Conservation (phyloP, 2,113 vertebrate species). For the Struthidea cinerea region DNA sequence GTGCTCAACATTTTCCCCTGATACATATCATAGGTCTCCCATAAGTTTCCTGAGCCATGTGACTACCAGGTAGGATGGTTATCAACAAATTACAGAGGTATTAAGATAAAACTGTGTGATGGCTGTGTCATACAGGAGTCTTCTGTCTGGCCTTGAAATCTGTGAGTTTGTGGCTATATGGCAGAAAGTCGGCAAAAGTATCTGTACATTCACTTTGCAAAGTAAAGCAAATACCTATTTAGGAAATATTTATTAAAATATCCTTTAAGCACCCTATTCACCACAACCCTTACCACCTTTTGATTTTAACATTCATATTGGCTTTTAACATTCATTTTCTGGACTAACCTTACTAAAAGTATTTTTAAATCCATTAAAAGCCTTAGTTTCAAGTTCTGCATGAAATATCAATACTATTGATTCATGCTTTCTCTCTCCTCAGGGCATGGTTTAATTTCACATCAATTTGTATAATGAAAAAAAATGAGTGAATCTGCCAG, state of each 20-base stretch:
- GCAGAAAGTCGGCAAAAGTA: not conserved
- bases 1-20: not conserved
- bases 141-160: not conserved
- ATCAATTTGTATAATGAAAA: conserved; percentile 29
- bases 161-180: not conserved
- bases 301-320: not conserved
- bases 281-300: not conserved
- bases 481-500: conserved; percentile 4
- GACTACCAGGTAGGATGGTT: not conserved
- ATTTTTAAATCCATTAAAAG: conserved; percentile 29
- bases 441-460: conserved; percentile 26
- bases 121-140: not conserved
- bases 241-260: not conserved
- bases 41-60: not conserved
- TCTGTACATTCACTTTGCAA: not conserved
- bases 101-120: not conserved
- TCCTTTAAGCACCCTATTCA: not conserved
- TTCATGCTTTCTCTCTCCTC: not conserved
- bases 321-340: not conserved
- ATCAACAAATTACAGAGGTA: not conserved
- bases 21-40: not conserved
- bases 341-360: not conserved
- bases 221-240: not conserved
- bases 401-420: conserved; percentile 53
- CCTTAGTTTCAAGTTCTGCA: not conserved